Evolutionary conservation across 2,113 vertebrate genomes (phyloP), one percentile per base, ranked within the genome.

Genomic region (Toxotes chatareus): DNA sequence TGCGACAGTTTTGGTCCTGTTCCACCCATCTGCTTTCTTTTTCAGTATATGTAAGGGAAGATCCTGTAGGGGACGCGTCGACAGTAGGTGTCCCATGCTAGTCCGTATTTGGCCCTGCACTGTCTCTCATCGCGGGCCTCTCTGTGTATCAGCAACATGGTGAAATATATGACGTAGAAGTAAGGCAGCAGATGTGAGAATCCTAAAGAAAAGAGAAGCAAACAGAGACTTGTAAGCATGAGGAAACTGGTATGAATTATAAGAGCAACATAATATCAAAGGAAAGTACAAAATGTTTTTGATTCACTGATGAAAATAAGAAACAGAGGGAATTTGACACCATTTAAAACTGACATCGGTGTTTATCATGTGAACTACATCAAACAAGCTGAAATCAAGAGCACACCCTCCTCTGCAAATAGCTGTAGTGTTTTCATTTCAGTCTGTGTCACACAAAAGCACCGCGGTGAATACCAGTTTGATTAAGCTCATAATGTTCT

Each of bases 121-220:
- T 96, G 96, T 63, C 89, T 95, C 90, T 98, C 97, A 0, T 98
- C 97, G 1, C 97, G 92, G 17, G 91, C 96, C 83, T 97, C 97
- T 0, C 97, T 92, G 85, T 98, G 97, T 63, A 97, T 90, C 89
- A 98, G 90, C 84, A 97, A 69, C 1, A 91, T 17, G 1, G 94
- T 91, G 87, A 98, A 97, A 89, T 98, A 98, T 55, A 95, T 66
- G 31, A 97, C 60, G 2, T 97, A 98, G 91, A 98, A 98, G 74
- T 97, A 97, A 19, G 97, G 97, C 60, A 98, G 86, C 21, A 96
- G 83, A 76, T 97, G 96, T 1, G 94, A 94, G 49, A 95, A 84
- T 0, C 97, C 97, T 97, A 77, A 8, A 53, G 19, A 72, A 67
- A 68, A 51, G 66, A 73, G 14, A 11, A 23, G 42, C 47, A 44